Percentiles rank a stretch among this genome's conserved stretches.
These are phyloP conservation scores for Eremobia ochroleuca DNA, from an alignment of 2,888 invertebrate species.

Conservation along the genomic window DNA sequence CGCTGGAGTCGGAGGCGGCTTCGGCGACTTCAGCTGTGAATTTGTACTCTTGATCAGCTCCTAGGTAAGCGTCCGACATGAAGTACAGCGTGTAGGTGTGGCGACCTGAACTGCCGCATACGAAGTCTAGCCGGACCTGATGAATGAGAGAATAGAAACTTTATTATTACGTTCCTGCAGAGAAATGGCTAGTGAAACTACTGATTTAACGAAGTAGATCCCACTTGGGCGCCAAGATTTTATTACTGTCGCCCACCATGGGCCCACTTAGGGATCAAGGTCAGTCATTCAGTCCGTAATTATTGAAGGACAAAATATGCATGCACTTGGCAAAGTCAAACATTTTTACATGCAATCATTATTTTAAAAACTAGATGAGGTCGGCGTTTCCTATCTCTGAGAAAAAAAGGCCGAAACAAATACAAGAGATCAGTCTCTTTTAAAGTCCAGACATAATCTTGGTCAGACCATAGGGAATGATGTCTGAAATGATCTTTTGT, in stretches of 20 bases:
- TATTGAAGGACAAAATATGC: neutral
- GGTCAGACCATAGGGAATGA: too few relatives aligned
- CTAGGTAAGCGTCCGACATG: conserved; percentile 99
- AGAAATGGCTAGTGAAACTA: neutral
- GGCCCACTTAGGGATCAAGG: neutral
- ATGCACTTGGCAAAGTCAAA: too few relatives aligned
- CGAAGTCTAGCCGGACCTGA: conserved; percentile 95
- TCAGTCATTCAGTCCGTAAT: neutral
- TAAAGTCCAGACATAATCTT: too few relatives aligned
- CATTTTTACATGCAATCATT: too few relatives aligned
- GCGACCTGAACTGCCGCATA: conserved; percentile 96
- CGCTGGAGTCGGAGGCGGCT: conserved; percentile 77
- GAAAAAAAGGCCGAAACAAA: too few relatives aligned
- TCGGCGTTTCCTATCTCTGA: too few relatives aligned
- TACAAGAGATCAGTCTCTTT: too few relatives aligned
- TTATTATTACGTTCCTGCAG: neutral
- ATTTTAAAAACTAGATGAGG: too few relatives aligned
- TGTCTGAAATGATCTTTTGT: too few relatives aligned
- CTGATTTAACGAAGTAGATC: neutral
- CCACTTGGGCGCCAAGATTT: neutral
- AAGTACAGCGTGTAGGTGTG: conserved; percentile 98
- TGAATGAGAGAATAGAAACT: neutral
- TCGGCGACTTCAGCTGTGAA: conserved; percentile 96
- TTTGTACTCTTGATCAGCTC: conserved; percentile 99
- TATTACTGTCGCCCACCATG: neutral